These are phyloP conservation scores for Tetramorium parvispinum DNA, from an alignment of 1,140 invertebrate genomes.

Conservation along the genomic window DNA sequence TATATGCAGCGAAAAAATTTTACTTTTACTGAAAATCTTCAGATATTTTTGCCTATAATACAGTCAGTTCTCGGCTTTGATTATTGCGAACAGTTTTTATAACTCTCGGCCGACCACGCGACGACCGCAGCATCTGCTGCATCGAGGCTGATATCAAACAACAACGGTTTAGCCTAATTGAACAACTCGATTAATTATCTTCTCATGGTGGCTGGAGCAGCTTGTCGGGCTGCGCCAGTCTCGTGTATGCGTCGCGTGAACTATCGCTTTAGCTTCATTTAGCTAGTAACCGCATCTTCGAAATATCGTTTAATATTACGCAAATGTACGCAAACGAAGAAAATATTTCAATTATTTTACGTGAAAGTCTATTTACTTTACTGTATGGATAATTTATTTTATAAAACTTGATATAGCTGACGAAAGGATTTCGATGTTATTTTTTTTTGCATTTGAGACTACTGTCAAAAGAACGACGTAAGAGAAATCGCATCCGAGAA, in stretches of 20 bases:
- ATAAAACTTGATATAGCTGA: not conserved
- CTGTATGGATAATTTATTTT: not conserved
- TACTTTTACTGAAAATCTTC: not conserved
- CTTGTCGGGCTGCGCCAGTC: not conserved
- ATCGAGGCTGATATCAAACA: slow-evolving; percentile 46
- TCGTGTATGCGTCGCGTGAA: not conserved
- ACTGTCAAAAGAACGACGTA: not conserved
- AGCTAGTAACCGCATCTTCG: not conserved
- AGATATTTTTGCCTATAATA: not conserved
- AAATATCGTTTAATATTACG: slow-evolving; percentile 2
- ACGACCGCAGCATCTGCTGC: slow-evolving; percentile 26
- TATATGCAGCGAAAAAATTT: not conserved
- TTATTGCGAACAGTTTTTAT: slow-evolving; percentile 12
- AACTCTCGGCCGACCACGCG: not conserved
- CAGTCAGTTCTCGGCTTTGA: not conserved
- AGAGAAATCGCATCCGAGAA: slow-evolving; percentile 28
- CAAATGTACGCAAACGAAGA: not conserved
- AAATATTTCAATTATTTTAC: not conserved
- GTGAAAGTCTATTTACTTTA: not conserved
- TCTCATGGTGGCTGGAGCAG: slow-evolving; percentile 23
- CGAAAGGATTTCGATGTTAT: not conserved
- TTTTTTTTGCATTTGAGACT: not conserved
- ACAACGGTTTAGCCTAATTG: slow-evolving; percentile 46
- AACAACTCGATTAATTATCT: slow-evolving; percentile 49
- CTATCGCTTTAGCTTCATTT: slow-evolving; percentile 29